Percentiles rank a stretch among this genome's conserved stretches.
Evolutionary conservation across 1,140 invertebrate genomes (phyloP).

Genomic region (Wasmannia auropunctata): DNA sequence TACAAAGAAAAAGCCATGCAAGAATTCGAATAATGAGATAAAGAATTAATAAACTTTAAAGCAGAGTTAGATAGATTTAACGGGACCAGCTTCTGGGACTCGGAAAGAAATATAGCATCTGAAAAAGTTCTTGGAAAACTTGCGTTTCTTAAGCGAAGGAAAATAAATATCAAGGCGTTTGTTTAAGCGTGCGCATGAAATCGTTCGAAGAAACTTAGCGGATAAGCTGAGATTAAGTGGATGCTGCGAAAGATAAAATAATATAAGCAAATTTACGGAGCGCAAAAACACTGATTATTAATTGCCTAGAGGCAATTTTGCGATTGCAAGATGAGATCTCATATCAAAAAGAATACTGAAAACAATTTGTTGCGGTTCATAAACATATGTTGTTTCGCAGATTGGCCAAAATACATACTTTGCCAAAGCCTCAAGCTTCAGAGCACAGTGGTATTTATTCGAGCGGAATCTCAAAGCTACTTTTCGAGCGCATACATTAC

Average conservation of each 20-base stretch:
- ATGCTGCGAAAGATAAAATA: conserved; percentile 22
- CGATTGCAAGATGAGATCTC: conserved; percentile 18
- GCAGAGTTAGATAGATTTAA: background rate
- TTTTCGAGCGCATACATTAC: conserved; percentile 70
- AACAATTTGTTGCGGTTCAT: background rate
- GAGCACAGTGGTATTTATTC: conserved; percentile 18
- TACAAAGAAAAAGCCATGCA: background rate
- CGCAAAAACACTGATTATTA: background rate
- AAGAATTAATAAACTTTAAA: background rate
- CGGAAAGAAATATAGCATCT: background rate
- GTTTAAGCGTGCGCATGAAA: conserved; percentile 16
- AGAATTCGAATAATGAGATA: background rate
- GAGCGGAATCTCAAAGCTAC: conserved; percentile 11
- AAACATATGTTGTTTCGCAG: conserved; percentile 9
- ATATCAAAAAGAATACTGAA: conserved; percentile 17
- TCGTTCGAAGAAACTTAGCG: conserved; percentile 50
- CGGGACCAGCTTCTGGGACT: conserved; percentile 60
- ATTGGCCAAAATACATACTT: conserved; percentile 9
- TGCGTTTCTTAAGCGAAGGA: background rate
- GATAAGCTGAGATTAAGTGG: conserved; percentile 5
- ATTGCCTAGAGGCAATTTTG: conserved; percentile 1
- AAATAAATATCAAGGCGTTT: conserved; percentile 14
- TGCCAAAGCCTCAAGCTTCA: conserved; percentile 17
- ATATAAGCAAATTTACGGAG: conserved; percentile 9
- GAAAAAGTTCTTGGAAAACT: background rate